Conservation (phyloP, 2,888 invertebrate species). For the Osedax frankpressi region DNA sequence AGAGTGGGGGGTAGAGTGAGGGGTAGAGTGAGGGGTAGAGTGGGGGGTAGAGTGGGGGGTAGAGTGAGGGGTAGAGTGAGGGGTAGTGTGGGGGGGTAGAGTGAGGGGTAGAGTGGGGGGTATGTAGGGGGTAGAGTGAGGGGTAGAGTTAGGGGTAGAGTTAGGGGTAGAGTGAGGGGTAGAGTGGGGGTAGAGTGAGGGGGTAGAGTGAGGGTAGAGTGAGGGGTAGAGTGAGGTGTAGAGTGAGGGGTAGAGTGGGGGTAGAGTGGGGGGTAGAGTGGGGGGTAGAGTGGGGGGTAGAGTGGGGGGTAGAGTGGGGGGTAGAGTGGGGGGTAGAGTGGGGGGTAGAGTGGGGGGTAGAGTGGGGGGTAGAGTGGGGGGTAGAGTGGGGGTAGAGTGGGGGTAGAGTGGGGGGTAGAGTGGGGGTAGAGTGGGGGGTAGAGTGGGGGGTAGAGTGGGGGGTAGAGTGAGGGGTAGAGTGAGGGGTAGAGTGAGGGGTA, state of each 20-base stretch:
- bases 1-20: background rate
- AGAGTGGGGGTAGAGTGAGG: background rate
- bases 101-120: too few relatives aligned
- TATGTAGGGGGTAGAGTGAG: background rate
- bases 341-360: too few relatives aligned
- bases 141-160: background rate
- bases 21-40: too few relatives aligned
- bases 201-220: too few relatives aligned
- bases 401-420: conserved; percentile 33
- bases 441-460: too few relatives aligned
- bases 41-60: too few relatives aligned
- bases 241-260: too few relatives aligned
- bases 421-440: background rate
- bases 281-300: background rate
- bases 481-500: background rate
- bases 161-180: too few relatives aligned
- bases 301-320: too few relatives aligned
- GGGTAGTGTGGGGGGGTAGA: background rate
- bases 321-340: too few relatives aligned
- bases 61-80: background rate
- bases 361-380: background rate
- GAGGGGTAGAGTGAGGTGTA: too few relatives aligned
- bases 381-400: conserved; percentile 59
- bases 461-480: background rate
- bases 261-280: background rate